Base-by-base conservation (phyloP, 2,888 invertebrate genomes). In the Trissolcus brochymenae region DNA sequence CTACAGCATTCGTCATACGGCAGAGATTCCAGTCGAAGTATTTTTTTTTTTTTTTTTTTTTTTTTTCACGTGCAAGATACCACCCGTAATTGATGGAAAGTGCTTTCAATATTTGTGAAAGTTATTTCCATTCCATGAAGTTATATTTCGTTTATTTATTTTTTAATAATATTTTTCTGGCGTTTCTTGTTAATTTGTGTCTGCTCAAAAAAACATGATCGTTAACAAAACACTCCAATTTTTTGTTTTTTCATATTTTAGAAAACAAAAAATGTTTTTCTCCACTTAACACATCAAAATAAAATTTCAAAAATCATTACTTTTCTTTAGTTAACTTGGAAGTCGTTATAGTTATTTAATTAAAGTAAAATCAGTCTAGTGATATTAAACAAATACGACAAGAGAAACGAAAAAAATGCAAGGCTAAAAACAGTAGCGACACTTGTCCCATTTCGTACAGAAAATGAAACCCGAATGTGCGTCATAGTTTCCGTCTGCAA, bases 1-100 rank as follows among this genome's bases (percentile, higher is more conserved):
- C 65, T 76, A 35, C 35, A 67, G 73, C 76, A 76, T 79, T 76
- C 76, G 76, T 70, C 76, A 73, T 70, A 54, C 62, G 60, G 56
- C 53, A 70, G 66, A 66, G 65, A 60, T 64, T 35, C 55, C 68
- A 56, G 60, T 55, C 51, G 43, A 72, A 68, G 72, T 68, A 65
- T 56, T 56, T 68, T 74, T 78, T 78, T 78, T 51, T 16, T 74
- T 46, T 53, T 25, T 54, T n/a, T 56, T 56, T 68, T 74, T 78
- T 78, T 78, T 51, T 16, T 74, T 46, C 56, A 25, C 55, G 65
- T 51, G 21, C 29, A 59, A 78, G 78, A 74, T 78, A 71, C 65
- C 65, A 16, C 17, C 46, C 57, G 74, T 70, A 74, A 68, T 78
- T 74, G 73, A 74, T 55, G 66, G 61, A 78, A 74, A 78, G 66